Percentiles rank a stretch among this genome's conserved stretches.
These are phyloP conservation scores for Chymomyza fuscimana DNA, from an alignment of 2,888 invertebrate species.

Conservation along the genomic window DNA sequence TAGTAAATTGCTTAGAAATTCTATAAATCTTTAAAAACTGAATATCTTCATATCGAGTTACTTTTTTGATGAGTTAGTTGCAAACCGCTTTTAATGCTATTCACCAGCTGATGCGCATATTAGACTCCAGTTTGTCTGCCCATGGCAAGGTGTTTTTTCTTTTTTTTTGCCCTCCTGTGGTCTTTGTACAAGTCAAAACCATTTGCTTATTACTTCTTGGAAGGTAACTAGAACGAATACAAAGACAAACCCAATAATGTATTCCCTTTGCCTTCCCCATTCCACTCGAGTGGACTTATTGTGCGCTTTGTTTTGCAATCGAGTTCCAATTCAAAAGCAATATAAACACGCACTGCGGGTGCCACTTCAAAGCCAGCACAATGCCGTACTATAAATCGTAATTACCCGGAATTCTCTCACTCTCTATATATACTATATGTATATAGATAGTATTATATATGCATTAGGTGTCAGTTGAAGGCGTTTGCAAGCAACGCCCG, in stretches of 20 bases:
- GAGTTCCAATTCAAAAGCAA: constrained; percentile 72
- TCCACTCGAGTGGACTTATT: constrained; percentile 10
- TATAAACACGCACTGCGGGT: constrained; percentile 69
- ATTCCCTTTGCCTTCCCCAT: neutral
- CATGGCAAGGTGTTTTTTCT: constrained; percentile 53
- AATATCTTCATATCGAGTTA: neutral
- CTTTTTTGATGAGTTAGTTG: neutral
- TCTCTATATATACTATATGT: neutral
- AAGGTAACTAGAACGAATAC: constrained; percentile 57
- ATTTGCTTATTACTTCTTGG: constrained; percentile 65
- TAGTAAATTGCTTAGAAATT: no score
- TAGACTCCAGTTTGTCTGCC: neutral
- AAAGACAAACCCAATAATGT: constrained; percentile 7
- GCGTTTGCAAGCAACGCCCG: constrained; percentile 48
- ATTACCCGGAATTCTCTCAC: constrained; percentile 69
- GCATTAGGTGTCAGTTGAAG: constrained; percentile 32
- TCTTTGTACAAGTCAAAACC: constrained; percentile 9
- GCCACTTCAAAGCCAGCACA: constrained; percentile 52
- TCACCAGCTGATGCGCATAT: neutral
- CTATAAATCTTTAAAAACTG: neutral
- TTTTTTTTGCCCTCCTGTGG: neutral
- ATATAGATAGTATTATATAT: neutral
- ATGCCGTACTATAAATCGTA: constrained; percentile 41
- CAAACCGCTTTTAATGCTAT: neutral
- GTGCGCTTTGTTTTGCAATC: constrained; percentile 63